Conservation (phyloP, 2,113 vertebrate species). For the Perca flavescens region DNA sequence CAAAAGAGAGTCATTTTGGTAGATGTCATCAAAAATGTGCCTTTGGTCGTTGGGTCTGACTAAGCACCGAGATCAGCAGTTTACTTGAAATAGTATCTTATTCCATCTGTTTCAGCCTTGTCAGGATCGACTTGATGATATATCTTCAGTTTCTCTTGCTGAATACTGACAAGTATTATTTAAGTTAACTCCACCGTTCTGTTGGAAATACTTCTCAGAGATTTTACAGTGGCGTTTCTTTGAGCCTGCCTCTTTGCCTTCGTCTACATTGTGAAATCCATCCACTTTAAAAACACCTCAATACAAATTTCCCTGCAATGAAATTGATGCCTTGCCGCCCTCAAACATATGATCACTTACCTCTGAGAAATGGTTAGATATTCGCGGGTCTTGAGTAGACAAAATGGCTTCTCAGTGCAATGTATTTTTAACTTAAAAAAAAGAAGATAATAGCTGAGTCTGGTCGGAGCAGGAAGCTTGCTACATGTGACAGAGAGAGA, state of each 20-base stretch:
- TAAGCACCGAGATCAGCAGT: constrained; percentile 30
- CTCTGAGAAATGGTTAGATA: constrained; percentile 24
- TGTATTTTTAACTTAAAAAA: constrained; percentile 1
- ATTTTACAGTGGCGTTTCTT: constrained; percentile 40
- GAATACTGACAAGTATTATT: constrained; percentile 60
- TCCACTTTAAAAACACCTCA: constrained; percentile 34
- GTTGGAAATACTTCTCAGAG: constrained; percentile 29
- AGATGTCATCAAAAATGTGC: constrained; percentile 25
- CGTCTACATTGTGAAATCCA: constrained; percentile 49
- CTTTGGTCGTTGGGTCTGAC: constrained; percentile 10
- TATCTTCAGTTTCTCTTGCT: constrained; percentile 16
- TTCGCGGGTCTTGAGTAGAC: constrained; percentile 26
- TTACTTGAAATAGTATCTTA: constrained; percentile 40
- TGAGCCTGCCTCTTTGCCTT: constrained; percentile 27
- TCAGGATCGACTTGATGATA: constrained; percentile 42
- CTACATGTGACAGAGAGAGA: constrained; percentile 37
- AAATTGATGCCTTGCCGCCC: constrained; percentile 41
- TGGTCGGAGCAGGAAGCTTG: constrained; percentile 15
- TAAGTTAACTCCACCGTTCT: constrained; percentile 42
- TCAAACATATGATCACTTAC: constrained; percentile 49
- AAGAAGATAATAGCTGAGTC: not conserved
- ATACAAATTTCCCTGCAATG: constrained; percentile 21
- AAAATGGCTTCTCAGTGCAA: constrained; percentile 27
- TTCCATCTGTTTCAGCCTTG: constrained; percentile 11
- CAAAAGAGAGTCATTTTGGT: constrained; percentile 40